These are phyloP conservation scores for Ennomos quercinarius DNA, from an alignment of 2,888 invertebrate species.

Conservation along the genomic window DNA sequence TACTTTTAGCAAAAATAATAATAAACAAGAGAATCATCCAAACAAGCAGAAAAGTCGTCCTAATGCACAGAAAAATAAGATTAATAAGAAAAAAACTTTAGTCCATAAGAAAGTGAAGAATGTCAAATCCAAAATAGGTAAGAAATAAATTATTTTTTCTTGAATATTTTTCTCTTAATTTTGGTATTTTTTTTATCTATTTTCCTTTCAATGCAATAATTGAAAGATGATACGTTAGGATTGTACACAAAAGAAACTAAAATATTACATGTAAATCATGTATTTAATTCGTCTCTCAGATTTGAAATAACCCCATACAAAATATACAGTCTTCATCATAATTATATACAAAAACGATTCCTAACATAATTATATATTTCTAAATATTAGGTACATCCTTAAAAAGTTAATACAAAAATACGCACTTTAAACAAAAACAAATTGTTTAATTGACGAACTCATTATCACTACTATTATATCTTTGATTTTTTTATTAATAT, in stretches of 20 bases:
- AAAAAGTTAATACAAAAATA: not conserved
- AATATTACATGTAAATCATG: constrained; percentile 30
- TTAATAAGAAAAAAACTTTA: constrained; percentile 44
- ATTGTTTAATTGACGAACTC: not conserved
- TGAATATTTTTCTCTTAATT: not conserved
- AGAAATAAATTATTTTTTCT: constrained; percentile 25
- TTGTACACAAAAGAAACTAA: constrained; percentile 18
- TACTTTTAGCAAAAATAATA: constrained; percentile 20
- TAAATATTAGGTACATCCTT: not conserved
- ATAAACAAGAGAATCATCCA: constrained; percentile 33
- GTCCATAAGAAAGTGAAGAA: constrained; percentile 48
- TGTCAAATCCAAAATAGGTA: constrained; percentile 35
- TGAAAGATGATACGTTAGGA: no score
- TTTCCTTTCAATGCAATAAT: no score
- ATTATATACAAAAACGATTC: constrained; percentile 64
- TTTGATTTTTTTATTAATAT: constrained; percentile 32
- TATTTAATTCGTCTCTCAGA: constrained; percentile 19
- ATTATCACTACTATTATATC: constrained; percentile 26
- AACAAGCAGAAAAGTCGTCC: constrained; percentile 24
- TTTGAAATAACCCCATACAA: constrained; percentile 61
- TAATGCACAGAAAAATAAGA: constrained; percentile 35
- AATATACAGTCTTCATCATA: constrained; percentile 80
- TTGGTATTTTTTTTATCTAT: no score
- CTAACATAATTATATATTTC: constrained; percentile 13
- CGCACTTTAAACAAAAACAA: not conserved